A percentile compares a stretch with the other conserved stretches of the same genome.
phyloP scores from a whole-genome alignment of 2,888 invertebrate genomes.

The Dolichomitus sp. region DNA sequence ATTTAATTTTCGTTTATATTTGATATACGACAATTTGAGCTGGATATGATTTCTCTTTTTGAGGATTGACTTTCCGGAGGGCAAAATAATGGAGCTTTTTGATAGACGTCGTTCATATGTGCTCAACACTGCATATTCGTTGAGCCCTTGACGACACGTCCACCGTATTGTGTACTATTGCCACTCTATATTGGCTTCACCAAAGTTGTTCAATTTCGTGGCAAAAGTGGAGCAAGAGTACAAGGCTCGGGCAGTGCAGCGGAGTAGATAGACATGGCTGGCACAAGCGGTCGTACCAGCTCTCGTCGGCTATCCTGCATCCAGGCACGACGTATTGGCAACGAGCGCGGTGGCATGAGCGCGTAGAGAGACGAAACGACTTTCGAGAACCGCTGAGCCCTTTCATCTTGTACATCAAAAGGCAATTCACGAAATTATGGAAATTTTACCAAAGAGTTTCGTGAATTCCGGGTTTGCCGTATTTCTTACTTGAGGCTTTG shows the following conservation, averaged over 20 bases:
- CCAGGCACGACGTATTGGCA: conserved; percentile 58
- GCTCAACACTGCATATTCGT: not conserved
- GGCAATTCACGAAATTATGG: conserved; percentile 85
- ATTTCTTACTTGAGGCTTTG: conserved; percentile 52
- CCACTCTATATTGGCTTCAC: conserved; percentile 65
- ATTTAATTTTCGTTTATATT: not conserved
- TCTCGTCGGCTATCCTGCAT: not conserved
- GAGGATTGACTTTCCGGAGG: not conserved
- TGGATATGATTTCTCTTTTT: not conserved
- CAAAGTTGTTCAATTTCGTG: conserved; percentile 71
- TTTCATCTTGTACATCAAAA: conserved; percentile 85
- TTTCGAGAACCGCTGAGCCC: conserved; percentile 67
- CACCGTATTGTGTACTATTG: conserved; percentile 1
- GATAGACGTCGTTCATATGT: not conserved
- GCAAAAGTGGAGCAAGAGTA: conserved; percentile 60
- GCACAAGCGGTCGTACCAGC: conserved; percentile 2
- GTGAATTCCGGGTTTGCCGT: conserved; percentile 65
- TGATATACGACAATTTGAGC: not conserved
- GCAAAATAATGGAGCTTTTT: not conserved
- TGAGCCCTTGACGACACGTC: not conserved
- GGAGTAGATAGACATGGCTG: conserved; percentile 9
- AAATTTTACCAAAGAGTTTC: conserved; percentile 79
- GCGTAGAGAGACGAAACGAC: conserved; percentile 13
- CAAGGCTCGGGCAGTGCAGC: conserved; percentile 10
- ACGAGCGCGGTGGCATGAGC: conserved; percentile 37